Evolutionary conservation across 2,888 invertebrate genomes (phyloP).

Genomic region (Pilophorus perplexus): DNA sequence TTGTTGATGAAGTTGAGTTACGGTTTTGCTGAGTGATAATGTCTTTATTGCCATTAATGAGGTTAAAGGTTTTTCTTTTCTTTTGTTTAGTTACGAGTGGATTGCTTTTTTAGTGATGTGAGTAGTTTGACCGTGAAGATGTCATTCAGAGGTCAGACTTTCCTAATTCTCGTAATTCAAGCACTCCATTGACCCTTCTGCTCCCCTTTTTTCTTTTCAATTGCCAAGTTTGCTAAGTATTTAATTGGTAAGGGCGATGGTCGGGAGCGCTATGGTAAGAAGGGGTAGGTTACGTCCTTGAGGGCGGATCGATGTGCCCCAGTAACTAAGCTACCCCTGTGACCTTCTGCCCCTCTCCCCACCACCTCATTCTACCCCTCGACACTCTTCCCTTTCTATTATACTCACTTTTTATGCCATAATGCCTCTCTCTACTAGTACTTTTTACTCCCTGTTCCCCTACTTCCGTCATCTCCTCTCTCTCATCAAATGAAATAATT

Average conservation of each 20-base stretch:
- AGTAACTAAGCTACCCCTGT: constrained; percentile 45
- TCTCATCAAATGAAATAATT: constrained; percentile 2
- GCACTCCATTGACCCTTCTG: no score
- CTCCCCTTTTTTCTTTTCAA: no score
- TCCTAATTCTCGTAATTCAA: no score
- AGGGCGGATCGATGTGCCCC: constrained; percentile 44
- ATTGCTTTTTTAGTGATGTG: no score
- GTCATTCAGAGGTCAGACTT: no score
- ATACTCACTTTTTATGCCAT: constrained; percentile 18
- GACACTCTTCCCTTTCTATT: not conserved
- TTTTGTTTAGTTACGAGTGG: no score
- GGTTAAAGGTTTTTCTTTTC: no score
- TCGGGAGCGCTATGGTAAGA: constrained; percentile 21
- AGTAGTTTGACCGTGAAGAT: no score
- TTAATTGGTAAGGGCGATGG: constrained; percentile 24
- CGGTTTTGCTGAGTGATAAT: no score
- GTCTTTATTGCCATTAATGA: no score
- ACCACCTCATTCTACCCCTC: not conserved
- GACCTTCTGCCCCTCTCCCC: constrained; percentile 41
- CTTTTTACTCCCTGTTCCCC: not conserved
- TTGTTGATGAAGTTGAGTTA: no score
- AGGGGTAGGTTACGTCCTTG: constrained; percentile 41
- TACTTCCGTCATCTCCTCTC: no score
- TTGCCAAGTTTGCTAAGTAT: constrained; percentile 18
- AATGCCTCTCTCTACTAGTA: constrained; percentile 11